Conservation (phyloP, 2,888 invertebrate species). For the Keiferia lycopersicella region DNA sequence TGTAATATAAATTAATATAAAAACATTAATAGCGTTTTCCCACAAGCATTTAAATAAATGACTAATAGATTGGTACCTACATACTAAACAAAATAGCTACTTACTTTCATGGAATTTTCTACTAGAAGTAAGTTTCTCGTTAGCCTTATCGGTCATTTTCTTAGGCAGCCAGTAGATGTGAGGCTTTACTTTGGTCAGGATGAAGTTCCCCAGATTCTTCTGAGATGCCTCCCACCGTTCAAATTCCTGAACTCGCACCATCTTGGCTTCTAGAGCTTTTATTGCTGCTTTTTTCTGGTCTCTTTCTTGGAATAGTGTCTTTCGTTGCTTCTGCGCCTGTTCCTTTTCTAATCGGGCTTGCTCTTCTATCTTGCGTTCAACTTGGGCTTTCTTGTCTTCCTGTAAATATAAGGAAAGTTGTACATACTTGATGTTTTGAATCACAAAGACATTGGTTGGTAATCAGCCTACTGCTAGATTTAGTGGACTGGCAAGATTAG, state of each 20-base stretch:
- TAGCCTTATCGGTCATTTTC: slow-evolving; percentile 85
- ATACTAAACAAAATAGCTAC: slow-evolving; percentile 44
- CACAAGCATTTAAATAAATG: background rate
- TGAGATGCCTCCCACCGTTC: slow-evolving; percentile 91
- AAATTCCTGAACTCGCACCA: slow-evolving; percentile 93
- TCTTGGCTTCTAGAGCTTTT: slow-evolving; percentile 93
- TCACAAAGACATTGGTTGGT: no score
- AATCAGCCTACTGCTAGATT: no score
- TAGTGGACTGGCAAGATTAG: no score
- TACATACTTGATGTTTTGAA: no score
- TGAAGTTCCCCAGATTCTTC: slow-evolving; percentile 88
- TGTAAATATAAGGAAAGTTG: slow-evolving; percentile 36
- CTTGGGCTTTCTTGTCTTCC: slow-evolving; percentile 84
- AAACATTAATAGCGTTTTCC: background rate
- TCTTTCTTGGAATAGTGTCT: slow-evolving; percentile 91
- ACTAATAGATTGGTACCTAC: background rate
- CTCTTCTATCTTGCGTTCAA: slow-evolving; percentile 96
- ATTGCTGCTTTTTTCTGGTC: slow-evolving; percentile 95
- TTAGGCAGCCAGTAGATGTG: slow-evolving; percentile 94
- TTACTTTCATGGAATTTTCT: slow-evolving; percentile 84
- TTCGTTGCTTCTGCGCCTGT: slow-evolving; percentile 89
- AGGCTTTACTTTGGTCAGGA: slow-evolving; percentile 93
- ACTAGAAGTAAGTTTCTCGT: slow-evolving; percentile 84
- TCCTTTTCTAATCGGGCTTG: slow-evolving; percentile 93
- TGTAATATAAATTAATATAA: slow-evolving; percentile 4